A percentile compares a stretch with the other conserved stretches of the same genome.
These are phyloP conservation scores for Spizaetus ornatus DNA, from an alignment of 2,113 vertebrate genomes.

Conservation along the genomic window DNA sequence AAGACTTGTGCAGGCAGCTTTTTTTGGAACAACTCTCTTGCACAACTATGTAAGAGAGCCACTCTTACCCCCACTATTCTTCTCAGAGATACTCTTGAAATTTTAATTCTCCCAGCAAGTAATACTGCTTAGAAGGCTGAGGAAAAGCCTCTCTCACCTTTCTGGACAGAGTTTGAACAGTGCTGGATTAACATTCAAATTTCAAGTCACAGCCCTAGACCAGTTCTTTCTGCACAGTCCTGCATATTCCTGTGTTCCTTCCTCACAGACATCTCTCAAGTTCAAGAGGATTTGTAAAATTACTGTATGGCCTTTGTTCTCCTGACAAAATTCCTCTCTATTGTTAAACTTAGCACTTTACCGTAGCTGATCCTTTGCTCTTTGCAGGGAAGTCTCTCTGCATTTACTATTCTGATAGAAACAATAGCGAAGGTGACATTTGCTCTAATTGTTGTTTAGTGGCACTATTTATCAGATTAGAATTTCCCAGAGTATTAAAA, in stretches of 20 bases:
- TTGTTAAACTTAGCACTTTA: neutral
- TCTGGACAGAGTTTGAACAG: constrained; percentile 17
- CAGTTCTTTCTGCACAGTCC: neutral
- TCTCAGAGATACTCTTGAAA: neutral
- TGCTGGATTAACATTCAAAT: neutral
- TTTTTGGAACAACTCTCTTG: neutral
- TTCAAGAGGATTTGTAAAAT: neutral
- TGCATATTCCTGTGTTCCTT: neutral
- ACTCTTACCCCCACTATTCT: neutral
- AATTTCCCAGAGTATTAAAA: neutral
- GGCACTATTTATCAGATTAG: neutral
- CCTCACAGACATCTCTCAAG: neutral
- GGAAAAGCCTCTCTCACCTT: neutral
- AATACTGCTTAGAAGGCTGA: constrained; percentile 19
- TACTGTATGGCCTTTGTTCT: neutral
- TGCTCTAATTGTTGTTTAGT: neutral
- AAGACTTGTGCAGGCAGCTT: neutral
- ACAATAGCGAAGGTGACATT: constrained; percentile 3
- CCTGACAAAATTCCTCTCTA: neutral
- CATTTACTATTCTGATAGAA: neutral
- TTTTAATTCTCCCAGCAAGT: constrained; percentile 30
- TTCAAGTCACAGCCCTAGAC: neutral
- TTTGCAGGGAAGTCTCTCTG: neutral
- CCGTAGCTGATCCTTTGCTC: neutral
- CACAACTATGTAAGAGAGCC: neutral